phyloP scores from a whole-genome alignment of 2,113 vertebrate species.

The Plestiodon gilberti region DNA sequence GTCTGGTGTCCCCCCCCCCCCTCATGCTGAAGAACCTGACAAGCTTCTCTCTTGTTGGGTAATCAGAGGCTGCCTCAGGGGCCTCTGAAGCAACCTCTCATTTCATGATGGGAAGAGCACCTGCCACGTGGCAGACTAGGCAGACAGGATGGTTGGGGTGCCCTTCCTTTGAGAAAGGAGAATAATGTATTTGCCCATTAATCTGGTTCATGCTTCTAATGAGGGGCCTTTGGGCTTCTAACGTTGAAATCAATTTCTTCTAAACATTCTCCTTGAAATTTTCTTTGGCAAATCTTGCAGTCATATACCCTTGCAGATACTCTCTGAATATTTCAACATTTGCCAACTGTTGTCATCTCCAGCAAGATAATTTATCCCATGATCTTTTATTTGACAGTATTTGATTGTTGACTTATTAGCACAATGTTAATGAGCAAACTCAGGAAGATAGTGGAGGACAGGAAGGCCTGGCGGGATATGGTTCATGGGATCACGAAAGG shows the following conservation, averaged over 20 bases:
- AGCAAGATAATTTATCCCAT: not conserved
- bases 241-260: not conserved
- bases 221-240: not conserved
- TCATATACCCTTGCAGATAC: not conserved
- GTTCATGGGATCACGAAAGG: no score
- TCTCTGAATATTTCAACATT: not conserved
- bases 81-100: not conserved
- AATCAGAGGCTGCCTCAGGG: no score
- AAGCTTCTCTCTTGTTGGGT: not conserved
- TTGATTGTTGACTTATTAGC: not conserved
- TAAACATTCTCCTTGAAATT: not conserved
- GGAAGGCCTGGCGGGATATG: no score
- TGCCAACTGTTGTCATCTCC: not conserved
- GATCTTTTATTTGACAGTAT: not conserved
- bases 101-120: not conserved
- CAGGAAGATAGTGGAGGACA: no score
- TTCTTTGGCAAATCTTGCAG: not conserved
- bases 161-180: not conserved
- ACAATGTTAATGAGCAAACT: no score
- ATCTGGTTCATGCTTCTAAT: not conserved
- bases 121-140: not conserved
- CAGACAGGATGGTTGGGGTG: not conserved
- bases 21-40: not conserved
- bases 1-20: not conserved
- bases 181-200: not conserved